Percentiles rank a stretch among this genome's conserved stretches.
phyloP scores from a whole-genome alignment of 2,888 invertebrate species.

The Drosophila kuntzei region DNA sequence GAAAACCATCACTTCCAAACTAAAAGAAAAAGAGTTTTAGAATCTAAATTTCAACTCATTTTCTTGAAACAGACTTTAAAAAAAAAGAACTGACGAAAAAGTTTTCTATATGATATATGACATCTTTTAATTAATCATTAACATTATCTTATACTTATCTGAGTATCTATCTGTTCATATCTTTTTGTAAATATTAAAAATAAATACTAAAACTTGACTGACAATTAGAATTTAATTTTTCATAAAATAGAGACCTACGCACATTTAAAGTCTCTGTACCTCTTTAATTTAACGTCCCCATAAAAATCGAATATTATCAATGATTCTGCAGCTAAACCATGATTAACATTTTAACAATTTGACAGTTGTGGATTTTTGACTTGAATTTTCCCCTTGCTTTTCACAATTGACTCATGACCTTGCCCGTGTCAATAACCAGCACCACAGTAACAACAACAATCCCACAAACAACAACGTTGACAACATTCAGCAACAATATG shows the following conservation, averaged over 20 bases:
- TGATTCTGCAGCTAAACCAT: neutral
- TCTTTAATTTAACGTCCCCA: neutral
- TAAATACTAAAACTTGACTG: neutral
- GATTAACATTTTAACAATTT: constrained; percentile 25
- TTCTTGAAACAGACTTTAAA: too few species aligned
- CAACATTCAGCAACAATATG: constrained; percentile 8
- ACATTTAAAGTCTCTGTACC: neutral
- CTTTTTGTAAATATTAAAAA: neutral
- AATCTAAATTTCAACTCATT: neutral
- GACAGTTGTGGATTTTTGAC: constrained; percentile 4
- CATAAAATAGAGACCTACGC: neutral
- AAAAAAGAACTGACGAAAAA: too few species aligned
- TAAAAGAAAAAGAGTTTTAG: neutral
- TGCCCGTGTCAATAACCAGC: constrained; percentile 42
- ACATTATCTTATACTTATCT: neutral
- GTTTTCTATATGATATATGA: too few species aligned
- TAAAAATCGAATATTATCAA: neutral
- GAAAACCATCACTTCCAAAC: too few species aligned
- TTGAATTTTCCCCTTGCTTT: constrained; percentile 37
- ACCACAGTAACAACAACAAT: constrained; percentile 25
- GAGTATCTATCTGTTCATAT: neutral
- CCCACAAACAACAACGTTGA: constrained; percentile 19
- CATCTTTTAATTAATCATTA: too few species aligned
- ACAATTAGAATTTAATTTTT: neutral
- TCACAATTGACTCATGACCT: constrained; percentile 55